Percentiles rank a stretch among this genome's conserved stretches.
Evolutionary conservation across 2,888 invertebrate species (phyloP).

Genomic region (Drepana falcataria): DNA sequence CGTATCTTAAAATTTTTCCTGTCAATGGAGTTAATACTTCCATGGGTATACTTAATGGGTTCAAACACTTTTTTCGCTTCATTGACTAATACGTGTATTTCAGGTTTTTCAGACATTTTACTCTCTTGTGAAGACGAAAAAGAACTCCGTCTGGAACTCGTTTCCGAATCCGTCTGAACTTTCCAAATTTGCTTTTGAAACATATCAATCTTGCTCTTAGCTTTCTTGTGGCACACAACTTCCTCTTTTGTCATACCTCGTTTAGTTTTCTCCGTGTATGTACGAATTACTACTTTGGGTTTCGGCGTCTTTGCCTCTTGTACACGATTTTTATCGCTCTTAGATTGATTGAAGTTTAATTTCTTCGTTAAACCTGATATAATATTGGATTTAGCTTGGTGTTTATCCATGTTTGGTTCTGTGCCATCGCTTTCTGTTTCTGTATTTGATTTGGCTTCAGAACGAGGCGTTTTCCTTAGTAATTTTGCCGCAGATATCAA

Average conservation of each 20-base stretch:
- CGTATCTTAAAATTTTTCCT: constrained; percentile 37
- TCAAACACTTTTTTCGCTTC: constrained; percentile 61
- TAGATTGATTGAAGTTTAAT: constrained; percentile 59
- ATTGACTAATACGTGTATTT: constrained; percentile 36
- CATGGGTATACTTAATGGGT: constrained; percentile 39
- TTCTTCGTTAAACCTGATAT: constrained; percentile 60
- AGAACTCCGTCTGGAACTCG: constrained; percentile 56
- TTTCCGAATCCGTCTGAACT: constrained; percentile 60
- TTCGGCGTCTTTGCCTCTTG: constrained; percentile 37
- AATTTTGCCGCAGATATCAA: constrained; percentile 48
- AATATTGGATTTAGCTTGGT: constrained; percentile 42
- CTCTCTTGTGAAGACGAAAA: constrained; percentile 50
- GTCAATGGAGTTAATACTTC: constrained; percentile 38
- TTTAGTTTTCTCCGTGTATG: constrained; percentile 58
- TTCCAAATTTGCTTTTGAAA: constrained; percentile 70
- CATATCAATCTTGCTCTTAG: constrained; percentile 69
- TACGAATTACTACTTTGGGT: constrained; percentile 65
- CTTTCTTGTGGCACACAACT: constrained; percentile 63
- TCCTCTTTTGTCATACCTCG: constrained; percentile 58
- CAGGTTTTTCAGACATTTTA: constrained; percentile 28
- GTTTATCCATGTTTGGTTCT: constrained; percentile 24
- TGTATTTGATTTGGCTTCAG: constrained; percentile 8
- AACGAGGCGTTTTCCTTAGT: constrained; percentile 37
- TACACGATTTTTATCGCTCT: constrained; percentile 44
- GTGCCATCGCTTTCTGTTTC: background rate